Conservation (phyloP, 2,113 vertebrate species). For the Cyprinodon tularosa region DNA sequence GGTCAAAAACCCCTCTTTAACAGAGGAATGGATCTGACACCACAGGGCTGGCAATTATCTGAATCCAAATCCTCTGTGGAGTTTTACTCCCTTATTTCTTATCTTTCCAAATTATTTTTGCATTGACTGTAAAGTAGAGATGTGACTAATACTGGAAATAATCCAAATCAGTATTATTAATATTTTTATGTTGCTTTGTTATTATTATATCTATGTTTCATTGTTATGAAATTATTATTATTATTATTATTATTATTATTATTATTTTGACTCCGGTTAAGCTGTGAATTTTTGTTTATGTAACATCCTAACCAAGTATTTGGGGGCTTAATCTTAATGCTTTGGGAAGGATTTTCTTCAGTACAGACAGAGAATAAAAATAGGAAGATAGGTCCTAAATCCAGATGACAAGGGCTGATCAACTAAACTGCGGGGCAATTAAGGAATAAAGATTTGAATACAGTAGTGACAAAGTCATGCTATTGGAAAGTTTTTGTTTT, state of each 20-base stretch:
- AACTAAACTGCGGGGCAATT: too few relatives aligned
- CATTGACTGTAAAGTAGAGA: not conserved
- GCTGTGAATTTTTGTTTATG: not conserved
- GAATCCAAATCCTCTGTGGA: slow-evolving; percentile 5
- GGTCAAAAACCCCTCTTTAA: slow-evolving; percentile 20
- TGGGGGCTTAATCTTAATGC: too few relatives aligned
- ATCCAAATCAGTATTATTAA: not conserved
- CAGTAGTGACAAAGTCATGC: too few relatives aligned
- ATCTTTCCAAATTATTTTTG: slow-evolving; percentile 1
- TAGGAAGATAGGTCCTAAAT: not conserved
- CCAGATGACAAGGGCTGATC: too few relatives aligned
- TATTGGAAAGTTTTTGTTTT: too few relatives aligned
- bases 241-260: not conserved
- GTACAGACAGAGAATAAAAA: not conserved
- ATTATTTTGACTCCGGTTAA: not conserved
- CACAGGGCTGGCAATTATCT: slow-evolving; percentile 32
- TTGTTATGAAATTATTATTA: too few relatives aligned
- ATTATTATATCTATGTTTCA: too few relatives aligned
- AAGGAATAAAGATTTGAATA: too few relatives aligned
- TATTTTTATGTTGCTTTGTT: not conserved
- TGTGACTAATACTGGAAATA: not conserved
- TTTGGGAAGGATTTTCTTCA: not conserved
- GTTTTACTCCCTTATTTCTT: slow-evolving; percentile 16
- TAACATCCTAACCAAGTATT: too few relatives aligned
- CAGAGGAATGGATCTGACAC: slow-evolving; percentile 32